A percentile compares a stretch with the other conserved stretches of the same genome.
phyloP scores from a whole-genome alignment of 2,888 invertebrate species.

The Heliconius hortense region DNA sequence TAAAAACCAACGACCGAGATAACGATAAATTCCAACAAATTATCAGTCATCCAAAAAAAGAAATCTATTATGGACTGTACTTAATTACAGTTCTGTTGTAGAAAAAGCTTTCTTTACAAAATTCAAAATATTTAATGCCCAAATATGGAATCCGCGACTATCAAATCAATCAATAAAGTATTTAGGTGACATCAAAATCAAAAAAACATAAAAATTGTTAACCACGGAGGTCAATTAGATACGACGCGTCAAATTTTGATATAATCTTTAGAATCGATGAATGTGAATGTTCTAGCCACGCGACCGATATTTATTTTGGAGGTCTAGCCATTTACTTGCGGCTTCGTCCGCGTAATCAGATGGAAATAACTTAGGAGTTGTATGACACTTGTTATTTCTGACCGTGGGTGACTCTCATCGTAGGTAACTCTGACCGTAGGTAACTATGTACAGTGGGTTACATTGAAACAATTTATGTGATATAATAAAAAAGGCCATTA shows the following conservation, averaged over 20 bases:
- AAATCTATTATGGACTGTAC: background rate
- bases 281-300: slow-evolving; percentile 38
- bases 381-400: too few relatives aligned
- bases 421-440: too few relatives aligned
- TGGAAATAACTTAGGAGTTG: too few relatives aligned
- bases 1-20: background rate
- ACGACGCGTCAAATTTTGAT: slow-evolving; percentile 29
- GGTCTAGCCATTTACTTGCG: background rate
- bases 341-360: too few relatives aligned
- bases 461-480: too few relatives aligned
- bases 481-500: too few relatives aligned
- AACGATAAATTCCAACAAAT: slow-evolving; percentile 8
- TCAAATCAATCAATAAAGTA: slow-evolving; percentile 11
- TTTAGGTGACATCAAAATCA: slow-evolving; percentile 36
- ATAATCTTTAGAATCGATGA: slow-evolving; percentile 32
- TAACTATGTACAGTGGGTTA: too few relatives aligned
- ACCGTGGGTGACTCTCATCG: too few relatives aligned
- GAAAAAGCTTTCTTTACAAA: slow-evolving; percentile 1
- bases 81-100: background rate
- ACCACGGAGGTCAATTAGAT: slow-evolving; percentile 32
- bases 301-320: slow-evolving; percentile 19
- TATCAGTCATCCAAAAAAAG: background rate
- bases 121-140: slow-evolving; percentile 1
- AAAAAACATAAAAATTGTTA: slow-evolving; percentile 30
- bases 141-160: slow-evolving; percentile 14